Evolutionary conservation across 2,113 vertebrate species (phyloP).

Genomic region (Micromys minutus): DNA sequence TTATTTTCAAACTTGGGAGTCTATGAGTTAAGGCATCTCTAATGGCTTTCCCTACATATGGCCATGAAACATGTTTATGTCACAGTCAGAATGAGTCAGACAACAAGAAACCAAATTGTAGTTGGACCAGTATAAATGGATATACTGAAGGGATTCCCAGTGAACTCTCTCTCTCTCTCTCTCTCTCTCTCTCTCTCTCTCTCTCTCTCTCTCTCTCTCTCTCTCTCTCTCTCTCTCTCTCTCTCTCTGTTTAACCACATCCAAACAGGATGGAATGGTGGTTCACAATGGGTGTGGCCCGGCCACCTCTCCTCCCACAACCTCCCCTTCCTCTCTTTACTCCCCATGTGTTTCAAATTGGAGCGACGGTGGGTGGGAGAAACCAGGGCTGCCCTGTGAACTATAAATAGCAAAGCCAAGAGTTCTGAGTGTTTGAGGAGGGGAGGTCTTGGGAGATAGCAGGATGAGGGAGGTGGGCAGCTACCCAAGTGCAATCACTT

Average conservation of each 20-base stretch:
- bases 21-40: conserved; percentile 32
- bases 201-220: no score
- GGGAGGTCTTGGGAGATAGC: conserved; percentile 63
- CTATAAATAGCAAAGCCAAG: conserved; percentile 77
- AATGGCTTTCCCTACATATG: conserved; percentile 66
- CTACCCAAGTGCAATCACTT: conserved; percentile 53
- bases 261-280: conserved; percentile 75
- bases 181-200: neutral
- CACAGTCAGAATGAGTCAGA: conserved; percentile 74
- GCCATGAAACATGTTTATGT: conserved; percentile 61
- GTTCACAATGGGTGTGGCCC: conserved; percentile 68
- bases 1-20: conserved; percentile 44
- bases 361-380: conserved; percentile 69
- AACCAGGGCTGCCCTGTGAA: conserved; percentile 54
- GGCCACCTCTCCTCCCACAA: conserved; percentile 73
- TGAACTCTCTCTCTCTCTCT: neutral
- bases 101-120: conserved; percentile 58
- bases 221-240: no score
- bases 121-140: conserved; percentile 27
- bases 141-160: conserved; percentile 41
- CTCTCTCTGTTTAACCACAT: conserved; percentile 60
- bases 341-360: conserved; percentile 79
- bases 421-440: conserved; percentile 51
- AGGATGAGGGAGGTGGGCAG: conserved; percentile 52
- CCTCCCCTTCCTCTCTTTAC: conserved; percentile 71